Evolutionary conservation across 2,888 invertebrate species (phyloP), one percentile per base, ranked within the genome.

Genomic region (Lithophane leautieri): DNA sequence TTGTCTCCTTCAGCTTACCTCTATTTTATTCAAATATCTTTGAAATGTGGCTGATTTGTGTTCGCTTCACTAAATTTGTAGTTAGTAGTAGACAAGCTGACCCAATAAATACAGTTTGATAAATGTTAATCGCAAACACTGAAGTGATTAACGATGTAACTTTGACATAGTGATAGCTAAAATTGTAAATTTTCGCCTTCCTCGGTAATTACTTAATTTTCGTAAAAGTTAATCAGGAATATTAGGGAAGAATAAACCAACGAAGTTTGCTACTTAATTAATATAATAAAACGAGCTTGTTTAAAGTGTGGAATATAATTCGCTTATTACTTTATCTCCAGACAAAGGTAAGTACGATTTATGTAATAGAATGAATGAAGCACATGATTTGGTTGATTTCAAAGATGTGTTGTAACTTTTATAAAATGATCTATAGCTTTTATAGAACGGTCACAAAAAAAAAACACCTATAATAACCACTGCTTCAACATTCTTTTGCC

Each of bases 111-210:
- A 78, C 58, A 56, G 68, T 73, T 76, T 83, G 73, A 73, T 78
- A 68, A 87, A 83, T 78, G 63, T 70, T 73, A 81, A 71, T 76
- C 73, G 68, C 66, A 85, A 65, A 73, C 75, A 74, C 66, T 70
- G 34, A 40, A 50, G 58, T 81, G 87, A 86, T 83, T 81, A 81
- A 87, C 81, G 88, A 74, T 65, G 70, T 22, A 81, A 87, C 77
- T 87, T 87, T 81, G 77, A 87, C 77, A 77, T 81, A 83, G 60
- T 79, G 78, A 83, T 79, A 76, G 67, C 70, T 71, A 16, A 77
- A 74, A 77, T 85, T 76, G 71, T 61, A 79, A 66, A 83, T 69
- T 73, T 80, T 75, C 69, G 71, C 65, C 66, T 75, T 28, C 11
- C 28, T 47, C 42, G 56, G 58, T 85, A 73, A 87, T 82, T 74